phyloP scores from a whole-genome alignment of 2,888 invertebrate species.

The Protodeltote pygarga region DNA sequence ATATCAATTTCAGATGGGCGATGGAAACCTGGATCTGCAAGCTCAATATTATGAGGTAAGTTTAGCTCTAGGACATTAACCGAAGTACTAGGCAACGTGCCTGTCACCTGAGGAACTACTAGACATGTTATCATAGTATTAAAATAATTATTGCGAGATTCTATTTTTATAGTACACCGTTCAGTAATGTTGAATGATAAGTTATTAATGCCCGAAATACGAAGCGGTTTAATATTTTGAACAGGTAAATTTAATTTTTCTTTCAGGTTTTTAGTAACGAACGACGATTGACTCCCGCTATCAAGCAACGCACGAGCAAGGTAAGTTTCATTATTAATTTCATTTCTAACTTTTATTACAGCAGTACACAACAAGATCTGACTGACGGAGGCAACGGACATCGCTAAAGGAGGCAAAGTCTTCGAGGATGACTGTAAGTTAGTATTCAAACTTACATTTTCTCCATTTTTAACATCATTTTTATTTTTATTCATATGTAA shows the following conservation, averaged over 20 bases:
- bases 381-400: not conserved
- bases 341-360: not conserved
- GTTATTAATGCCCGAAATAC: constrained; percentile 1
- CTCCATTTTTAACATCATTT: not conserved
- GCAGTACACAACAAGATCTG: not conserved
- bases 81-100: too few species aligned
- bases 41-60: not conserved
- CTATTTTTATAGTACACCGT: not conserved
- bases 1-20: not conserved
- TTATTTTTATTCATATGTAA: too few species aligned
- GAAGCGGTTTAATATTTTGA: not conserved
- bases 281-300: too few species aligned
- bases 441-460: not conserved
- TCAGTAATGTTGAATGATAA: not conserved
- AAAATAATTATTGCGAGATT: too few species aligned
- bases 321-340: not conserved
- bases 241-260: not conserved
- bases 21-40: not conserved
- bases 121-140: not conserved
- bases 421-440: not conserved
- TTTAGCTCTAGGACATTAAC: not conserved
- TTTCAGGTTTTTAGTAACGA: not conserved
- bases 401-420: not conserved
- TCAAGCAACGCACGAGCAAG: not conserved
- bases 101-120: not conserved